Evolutionary conservation across 2,113 vertebrate genomes (phyloP), one percentile per base, ranked within the genome.

Genomic region (Aleadryas rufinucha): DNA sequence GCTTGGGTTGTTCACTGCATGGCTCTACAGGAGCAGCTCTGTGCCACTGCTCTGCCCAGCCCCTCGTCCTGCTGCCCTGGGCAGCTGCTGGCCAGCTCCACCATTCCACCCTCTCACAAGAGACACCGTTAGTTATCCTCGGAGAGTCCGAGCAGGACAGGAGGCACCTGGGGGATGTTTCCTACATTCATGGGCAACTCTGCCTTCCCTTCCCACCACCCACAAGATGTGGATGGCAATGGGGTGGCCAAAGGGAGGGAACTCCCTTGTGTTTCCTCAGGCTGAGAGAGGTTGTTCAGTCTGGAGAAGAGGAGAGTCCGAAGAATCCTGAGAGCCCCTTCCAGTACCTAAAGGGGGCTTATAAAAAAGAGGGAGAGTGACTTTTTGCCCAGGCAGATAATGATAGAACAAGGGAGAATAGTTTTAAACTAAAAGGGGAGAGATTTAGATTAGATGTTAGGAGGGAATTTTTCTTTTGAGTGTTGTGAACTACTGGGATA

Each of bases 161-260:
- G 72, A 69, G 50, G 41, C 23, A 4, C 66, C 54, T 37, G 5
- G 5, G 16, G 28, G 24, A 60, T 3, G 2, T 61, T 54, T 74
- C 10, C 18, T 63, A 23, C 3, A 0, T 56, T 53, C 2, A 2
- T 2, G 8, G 44, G 39, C 1, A 11, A 2, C 33, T 83, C 61
- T 76, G 41, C 37, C 45, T 82, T 76, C 13, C 37, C 26, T 72
- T 87, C 52, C 63, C 33, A 41, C 16, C 23, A 33, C 12, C 11
- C 37, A 17, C 0, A 3, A 49, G 54, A 2, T 1, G 24, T 42
- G 23, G 30, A 30, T 5, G 8, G 33, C 61, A 88, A 24, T 3
- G 6, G 39, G 9, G 27, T 75, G 74, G 60, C 77, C 65, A 44
- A 10, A 1, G 1, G 26, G 21, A 60, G 4, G 31, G 59, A 85